Conservation (phyloP, 2,113 vertebrate genomes). For the Malurus elegans region DNA sequence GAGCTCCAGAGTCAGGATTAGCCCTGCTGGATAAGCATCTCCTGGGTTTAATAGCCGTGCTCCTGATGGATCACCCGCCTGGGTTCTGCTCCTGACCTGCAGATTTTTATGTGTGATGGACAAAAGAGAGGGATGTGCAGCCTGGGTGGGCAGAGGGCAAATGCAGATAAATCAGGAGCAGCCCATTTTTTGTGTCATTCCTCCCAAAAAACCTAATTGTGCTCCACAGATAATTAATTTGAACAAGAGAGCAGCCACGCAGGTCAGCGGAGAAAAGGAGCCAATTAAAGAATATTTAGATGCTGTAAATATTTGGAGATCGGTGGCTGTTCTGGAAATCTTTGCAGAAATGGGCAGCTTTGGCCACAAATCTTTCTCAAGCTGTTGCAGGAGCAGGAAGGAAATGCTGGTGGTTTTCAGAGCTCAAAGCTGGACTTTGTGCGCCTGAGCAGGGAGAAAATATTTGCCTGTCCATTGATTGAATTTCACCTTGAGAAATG, state of each 20-base stretch:
- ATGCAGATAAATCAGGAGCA: background rate
- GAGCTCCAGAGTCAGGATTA: background rate
- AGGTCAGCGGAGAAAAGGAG: background rate
- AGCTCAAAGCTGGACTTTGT: background rate
- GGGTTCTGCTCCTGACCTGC: accelerated
- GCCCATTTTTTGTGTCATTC: accelerated
- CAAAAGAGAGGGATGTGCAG: background rate
- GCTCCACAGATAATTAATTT: background rate
- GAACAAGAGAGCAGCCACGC: background rate
- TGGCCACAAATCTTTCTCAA: background rate
- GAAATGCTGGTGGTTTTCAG: background rate
- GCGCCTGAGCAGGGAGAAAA: background rate
- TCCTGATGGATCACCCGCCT: background rate
- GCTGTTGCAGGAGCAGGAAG: background rate
- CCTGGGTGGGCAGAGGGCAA: background rate
- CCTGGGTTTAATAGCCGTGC: background rate
- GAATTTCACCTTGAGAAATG: background rate
- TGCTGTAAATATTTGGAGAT: background rate
- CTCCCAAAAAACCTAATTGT: background rate
- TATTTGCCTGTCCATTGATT: background rate
- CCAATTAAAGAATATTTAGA: background rate
- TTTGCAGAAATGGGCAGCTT: background rate
- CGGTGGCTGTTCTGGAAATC: background rate
- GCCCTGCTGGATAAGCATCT: background rate
- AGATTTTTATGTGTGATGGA: accelerated